These are phyloP conservation scores for Cepphus grylle DNA, from an alignment of 2,113 vertebrate genomes.

Conservation along the genomic window DNA sequence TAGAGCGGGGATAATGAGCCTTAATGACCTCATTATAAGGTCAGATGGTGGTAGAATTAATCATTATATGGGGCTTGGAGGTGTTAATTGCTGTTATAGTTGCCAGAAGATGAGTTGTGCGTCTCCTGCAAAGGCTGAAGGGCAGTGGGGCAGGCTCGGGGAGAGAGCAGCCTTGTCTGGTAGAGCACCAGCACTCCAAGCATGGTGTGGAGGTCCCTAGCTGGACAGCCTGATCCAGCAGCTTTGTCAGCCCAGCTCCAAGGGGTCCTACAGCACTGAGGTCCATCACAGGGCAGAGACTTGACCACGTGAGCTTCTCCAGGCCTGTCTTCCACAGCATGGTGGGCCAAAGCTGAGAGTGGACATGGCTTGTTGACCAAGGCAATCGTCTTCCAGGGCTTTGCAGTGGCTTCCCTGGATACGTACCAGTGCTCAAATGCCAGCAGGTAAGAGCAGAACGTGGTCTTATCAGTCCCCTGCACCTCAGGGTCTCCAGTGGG, in stretches of 20 bases:
- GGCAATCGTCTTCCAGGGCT: neutral
- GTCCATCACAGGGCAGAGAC: rapidly evolving
- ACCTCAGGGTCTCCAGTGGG: rapidly evolving
- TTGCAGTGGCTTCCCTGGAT: neutral
- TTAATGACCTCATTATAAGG: neutral
- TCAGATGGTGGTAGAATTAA: neutral
- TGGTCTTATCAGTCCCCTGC: neutral
- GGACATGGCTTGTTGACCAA: neutral
- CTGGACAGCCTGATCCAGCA: neutral
- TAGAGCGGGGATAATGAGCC: neutral
- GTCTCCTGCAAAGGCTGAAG: neutral
- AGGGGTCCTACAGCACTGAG: neutral
- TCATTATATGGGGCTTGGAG: neutral
- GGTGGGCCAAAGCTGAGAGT: neutral
- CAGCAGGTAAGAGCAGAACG: neutral
- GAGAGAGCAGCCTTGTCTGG: neutral
- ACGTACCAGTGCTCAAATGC: rapidly evolving
- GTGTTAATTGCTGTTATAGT: neutral
- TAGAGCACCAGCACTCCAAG: neutral
- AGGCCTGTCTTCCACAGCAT: neutral
- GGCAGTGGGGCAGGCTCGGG: neutral
- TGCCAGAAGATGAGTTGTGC: neutral
- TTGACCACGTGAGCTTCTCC: neutral
- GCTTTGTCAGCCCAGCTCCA: neutral
- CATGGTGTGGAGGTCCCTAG: neutral